phyloP scores from a whole-genome alignment of 2,797 vertebrate species.

The Cetoscarus ocellatus region DNA sequence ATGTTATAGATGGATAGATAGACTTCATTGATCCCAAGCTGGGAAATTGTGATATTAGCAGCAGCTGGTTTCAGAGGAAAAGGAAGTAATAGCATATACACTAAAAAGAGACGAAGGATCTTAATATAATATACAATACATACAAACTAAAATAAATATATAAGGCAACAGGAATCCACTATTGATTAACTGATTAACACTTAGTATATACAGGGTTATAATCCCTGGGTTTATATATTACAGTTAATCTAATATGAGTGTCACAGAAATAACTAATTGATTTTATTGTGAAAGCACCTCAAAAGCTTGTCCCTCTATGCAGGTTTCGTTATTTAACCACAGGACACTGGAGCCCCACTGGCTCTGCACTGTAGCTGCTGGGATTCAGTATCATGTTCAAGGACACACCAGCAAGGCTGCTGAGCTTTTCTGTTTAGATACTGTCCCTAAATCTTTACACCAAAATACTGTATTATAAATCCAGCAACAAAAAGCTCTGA shows the following conservation, averaged over 20 bases:
- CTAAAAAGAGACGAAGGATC: too few species aligned
- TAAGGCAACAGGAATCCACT: too few species aligned
- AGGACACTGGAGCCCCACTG: constrained; percentile 42
- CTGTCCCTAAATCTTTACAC: background rate
- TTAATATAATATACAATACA: too few species aligned
- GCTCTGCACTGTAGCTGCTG: constrained; percentile 29
- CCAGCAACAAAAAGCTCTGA: constrained; percentile 16
- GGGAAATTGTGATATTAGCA: too few species aligned
- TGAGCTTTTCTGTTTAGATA: constrained; percentile 9
- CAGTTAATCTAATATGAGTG: background rate
- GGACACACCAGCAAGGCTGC: constrained; percentile 27
- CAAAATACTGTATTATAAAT: background rate
- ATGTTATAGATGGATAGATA: too few species aligned
- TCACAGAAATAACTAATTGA: too few species aligned
- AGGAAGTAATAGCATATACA: too few species aligned
- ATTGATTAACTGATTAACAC: too few species aligned
- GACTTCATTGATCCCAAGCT: too few species aligned
- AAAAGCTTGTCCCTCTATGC: constrained; percentile 2
- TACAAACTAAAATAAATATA: too few species aligned
- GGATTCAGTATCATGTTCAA: constrained; percentile 55
- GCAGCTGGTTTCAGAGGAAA: too few species aligned
- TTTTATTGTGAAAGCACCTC: constrained; percentile 2
- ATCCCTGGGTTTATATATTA: background rate
- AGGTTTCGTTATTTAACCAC: constrained; percentile 50
- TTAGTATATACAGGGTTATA: too few species aligned